Evolutionary conservation across 2,797 vertebrate genomes (phyloP), one percentile per base, ranked within the genome.

Genomic region (Brachyalestes nurse): DNA sequence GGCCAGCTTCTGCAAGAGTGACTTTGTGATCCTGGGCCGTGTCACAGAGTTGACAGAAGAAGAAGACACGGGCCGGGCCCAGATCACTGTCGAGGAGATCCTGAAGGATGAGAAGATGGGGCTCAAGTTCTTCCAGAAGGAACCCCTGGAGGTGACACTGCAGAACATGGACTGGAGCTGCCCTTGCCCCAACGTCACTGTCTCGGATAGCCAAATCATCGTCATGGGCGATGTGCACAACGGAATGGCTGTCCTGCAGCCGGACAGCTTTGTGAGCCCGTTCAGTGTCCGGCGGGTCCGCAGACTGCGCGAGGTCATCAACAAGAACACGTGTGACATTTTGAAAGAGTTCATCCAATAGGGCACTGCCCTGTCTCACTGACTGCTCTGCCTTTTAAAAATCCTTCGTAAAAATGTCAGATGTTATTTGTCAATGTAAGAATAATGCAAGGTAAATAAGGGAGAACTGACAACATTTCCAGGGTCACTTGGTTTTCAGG

Each of bases 31-130:
- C 84, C 84, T 99, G 79, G 98, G 97, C 49, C 95, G 90, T 0
- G 94, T 99, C 89, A 95, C 94, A 0, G 97, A 97, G 86, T 88
- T 99, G 66, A 96, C 93, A 0, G 96, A 98, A 89, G 97, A 98
- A 82, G 94, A 93, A 28, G 96, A 97, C 83, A 93, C 96, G 0
- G 97, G 97, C 12, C 97, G 95, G 0, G 97, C 97, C 14, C 94
- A 98, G 4, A 94, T 99, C 84, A 96, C 90, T 0, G 95, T 99
- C 86, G 97, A 99, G 5, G 97, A 99, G 91, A 97, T 99, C 72
- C 93, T 99, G 9, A 99, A 98, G 84, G 98, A 99, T 0, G 98
- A 99, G 83, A 97, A 98, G 92, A 99, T 99, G 98, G 98, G 98
- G 64, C 95, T 99, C 72, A 95, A 93, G 83, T 99, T 98, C 91